Conservation (phyloP, 2,888 invertebrate species). For the Orthosia gothica region DNA sequence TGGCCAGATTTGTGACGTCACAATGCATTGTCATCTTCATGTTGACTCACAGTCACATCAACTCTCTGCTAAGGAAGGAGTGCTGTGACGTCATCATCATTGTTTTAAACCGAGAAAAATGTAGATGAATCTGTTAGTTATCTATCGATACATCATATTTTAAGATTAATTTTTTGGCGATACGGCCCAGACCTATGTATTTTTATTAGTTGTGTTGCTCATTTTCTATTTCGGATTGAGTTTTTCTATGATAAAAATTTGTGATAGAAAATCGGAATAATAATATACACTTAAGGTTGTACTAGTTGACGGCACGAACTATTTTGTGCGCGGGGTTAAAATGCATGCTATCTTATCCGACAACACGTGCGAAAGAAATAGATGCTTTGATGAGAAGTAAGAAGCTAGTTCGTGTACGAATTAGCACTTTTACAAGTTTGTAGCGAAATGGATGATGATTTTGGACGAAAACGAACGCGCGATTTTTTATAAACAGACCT, state of each 20-base stretch:
- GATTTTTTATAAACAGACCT: too few relatives aligned
- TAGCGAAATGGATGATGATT: too few relatives aligned
- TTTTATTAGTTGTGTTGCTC: slow-evolving; percentile 4
- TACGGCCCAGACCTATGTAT: not conserved
- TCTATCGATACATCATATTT: slow-evolving; percentile 10
- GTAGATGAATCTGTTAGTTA: not conserved
- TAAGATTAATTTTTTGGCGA: not conserved
- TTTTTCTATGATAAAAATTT: not conserved
- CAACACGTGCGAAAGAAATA: too few relatives aligned
- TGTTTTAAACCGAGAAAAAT: slow-evolving; percentile 16
- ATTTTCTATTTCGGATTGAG: not conserved
- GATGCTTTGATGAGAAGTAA: too few relatives aligned
- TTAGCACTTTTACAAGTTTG: too few relatives aligned
- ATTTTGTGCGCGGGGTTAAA: too few relatives aligned
- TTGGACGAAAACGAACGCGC: too few relatives aligned
- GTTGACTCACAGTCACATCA: slow-evolving; percentile 27
- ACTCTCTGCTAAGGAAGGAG: slow-evolving; percentile 1
- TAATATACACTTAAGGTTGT: too few relatives aligned
- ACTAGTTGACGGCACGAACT: too few relatives aligned
- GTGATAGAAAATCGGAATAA: not conserved
- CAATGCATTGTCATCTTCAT: not conserved
- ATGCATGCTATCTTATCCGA: too few relatives aligned
- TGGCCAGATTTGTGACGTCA: slow-evolving; percentile 34
- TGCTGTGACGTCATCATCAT: slow-evolving; percentile 2
- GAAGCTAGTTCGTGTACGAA: too few relatives aligned